phyloP scores from a whole-genome alignment of 2,113 vertebrate species.

The Pristiophorus japonicus region DNA sequence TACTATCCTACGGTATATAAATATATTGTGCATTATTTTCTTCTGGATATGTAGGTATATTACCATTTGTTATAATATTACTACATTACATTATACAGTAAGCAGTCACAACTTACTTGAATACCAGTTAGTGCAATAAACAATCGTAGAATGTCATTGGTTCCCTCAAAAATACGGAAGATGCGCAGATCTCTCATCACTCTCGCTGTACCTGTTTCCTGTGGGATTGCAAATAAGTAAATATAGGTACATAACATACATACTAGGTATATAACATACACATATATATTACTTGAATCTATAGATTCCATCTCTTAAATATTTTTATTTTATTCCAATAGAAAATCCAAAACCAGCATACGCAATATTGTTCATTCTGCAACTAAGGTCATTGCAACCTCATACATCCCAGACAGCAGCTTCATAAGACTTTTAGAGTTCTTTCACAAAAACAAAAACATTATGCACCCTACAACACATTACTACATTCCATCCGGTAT shows the following conservation, averaged over 20 bases:
- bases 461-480: neutral
- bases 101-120: constrained; percentile 40
- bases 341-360: neutral
- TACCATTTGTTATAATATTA: neutral
- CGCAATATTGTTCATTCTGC: neutral
- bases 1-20: neutral
- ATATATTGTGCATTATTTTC: neutral
- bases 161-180: constrained; percentile 34
- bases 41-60: neutral
- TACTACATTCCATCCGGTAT: neutral
- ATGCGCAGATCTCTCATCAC: constrained; percentile 35
- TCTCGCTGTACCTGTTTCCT: constrained; percentile 39
- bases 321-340: neutral
- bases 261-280: neutral
- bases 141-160: constrained; percentile 34
- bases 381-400: neutral
- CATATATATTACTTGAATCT: neutral
- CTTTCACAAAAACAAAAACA: neutral
- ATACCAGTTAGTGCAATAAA: constrained; percentile 39
- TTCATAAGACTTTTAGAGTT: neutral
- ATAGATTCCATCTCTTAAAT: neutral
- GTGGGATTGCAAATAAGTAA: neutral
- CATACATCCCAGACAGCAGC: neutral
- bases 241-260: neutral
- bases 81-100: neutral